Conservation (phyloP, 2,797 vertebrate genomes). For the Gallinago nigripennis region DNA sequence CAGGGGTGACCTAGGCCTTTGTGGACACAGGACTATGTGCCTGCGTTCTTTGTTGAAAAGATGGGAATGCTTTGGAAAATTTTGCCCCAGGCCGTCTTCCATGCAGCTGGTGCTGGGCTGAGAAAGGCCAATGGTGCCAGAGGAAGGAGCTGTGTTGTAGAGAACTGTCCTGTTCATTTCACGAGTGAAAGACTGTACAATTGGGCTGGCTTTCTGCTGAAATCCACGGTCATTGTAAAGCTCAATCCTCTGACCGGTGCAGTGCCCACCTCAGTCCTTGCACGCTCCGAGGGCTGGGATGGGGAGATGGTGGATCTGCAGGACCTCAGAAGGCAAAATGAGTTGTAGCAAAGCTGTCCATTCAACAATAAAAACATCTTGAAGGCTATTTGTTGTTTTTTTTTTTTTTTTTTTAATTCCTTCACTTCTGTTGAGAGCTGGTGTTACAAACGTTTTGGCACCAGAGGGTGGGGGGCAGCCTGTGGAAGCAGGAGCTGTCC, state of each 20-base stretch:
- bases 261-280: accelerated
- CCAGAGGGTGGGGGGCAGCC: neutral
- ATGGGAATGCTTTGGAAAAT: neutral
- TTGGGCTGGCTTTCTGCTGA: neutral
- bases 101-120: neutral
- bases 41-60: neutral
- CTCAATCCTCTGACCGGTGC: accelerated
- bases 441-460: accelerated
- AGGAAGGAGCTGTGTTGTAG: neutral
- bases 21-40: neutral
- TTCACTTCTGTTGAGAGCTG: accelerated
- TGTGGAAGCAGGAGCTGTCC: accelerated
- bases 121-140: accelerated
- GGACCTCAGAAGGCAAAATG: neutral
- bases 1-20: neutral
- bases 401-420: neutral
- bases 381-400: neutral
- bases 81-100: slow-evolving; percentile 36
- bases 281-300: accelerated
- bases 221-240: accelerated
- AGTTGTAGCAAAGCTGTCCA: neutral
- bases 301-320: accelerated
- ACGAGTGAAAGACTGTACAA: neutral
- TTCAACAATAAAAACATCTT: slow-evolving; percentile 26
- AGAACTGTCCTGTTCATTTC: slow-evolving; percentile 41